Percentiles rank a stretch among this genome's conserved stretches.
Evolutionary conservation across 2,888 invertebrate genomes (phyloP).

Genomic region (Pyralis farinalis): DNA sequence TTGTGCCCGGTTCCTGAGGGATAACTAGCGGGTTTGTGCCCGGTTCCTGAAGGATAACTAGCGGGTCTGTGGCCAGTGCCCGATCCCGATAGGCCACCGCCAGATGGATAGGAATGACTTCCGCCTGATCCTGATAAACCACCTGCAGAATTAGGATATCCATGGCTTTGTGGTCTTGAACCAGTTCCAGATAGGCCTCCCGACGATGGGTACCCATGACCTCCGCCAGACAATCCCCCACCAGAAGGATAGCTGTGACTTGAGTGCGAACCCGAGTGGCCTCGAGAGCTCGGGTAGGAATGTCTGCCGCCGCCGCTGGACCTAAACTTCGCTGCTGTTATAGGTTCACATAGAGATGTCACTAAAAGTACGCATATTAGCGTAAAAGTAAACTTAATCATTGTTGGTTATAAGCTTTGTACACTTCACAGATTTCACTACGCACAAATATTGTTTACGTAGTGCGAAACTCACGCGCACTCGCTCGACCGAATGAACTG

Average conservation of each 20-base stretch:
- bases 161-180: constrained; percentile 17
- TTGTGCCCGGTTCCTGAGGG: constrained; percentile 22
- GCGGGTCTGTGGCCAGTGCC: constrained; percentile 14
- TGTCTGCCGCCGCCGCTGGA: constrained; percentile 29
- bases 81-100: constrained; percentile 18
- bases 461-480: constrained; percentile 36
- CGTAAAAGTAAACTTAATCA: constrained; percentile 39
- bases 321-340: constrained; percentile 28
- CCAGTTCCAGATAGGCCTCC: constrained; percentile 18
- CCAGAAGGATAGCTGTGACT: background rate
- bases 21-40: constrained; percentile 22
- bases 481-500: background rate
- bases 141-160: constrained; percentile 20
- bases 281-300: constrained; percentile 34
- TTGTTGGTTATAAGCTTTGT: constrained; percentile 20
- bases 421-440: constrained; percentile 13
- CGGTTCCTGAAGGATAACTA: constrained; percentile 27
- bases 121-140: constrained; percentile 19
- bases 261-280: constrained; percentile 25
- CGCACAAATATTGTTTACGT: constrained; percentile 20
- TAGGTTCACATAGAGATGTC: constrained; percentile 33
- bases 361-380: constrained; percentile 45
- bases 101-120: constrained; percentile 22
- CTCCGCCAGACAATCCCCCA: constrained; percentile 21
- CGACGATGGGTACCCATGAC: constrained; percentile 16